phyloP scores from a whole-genome alignment of 2,888 invertebrate genomes.

The Microplitis manilae region DNA sequence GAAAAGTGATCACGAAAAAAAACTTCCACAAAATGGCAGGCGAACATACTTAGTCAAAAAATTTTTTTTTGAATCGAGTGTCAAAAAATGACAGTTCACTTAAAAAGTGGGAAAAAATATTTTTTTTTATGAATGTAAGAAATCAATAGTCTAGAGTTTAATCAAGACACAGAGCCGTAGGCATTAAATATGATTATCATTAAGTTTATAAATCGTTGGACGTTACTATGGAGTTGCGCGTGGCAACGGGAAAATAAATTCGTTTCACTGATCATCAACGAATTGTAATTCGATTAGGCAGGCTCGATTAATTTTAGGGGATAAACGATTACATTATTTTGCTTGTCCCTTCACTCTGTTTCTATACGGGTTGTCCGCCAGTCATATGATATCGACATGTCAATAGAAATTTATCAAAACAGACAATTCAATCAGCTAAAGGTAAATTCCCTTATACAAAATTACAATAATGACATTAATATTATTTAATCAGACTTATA shows the following conservation, averaged over 20 bases:
- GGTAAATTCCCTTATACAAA: not conserved
- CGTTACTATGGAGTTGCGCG: not conserved
- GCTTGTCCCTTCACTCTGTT: slow-evolving; percentile 19
- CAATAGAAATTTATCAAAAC: slow-evolving; percentile 20
- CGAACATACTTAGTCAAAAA: no score
- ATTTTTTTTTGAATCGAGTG: no score
- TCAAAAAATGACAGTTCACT: no score
- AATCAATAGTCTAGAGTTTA: not conserved
- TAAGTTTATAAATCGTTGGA: not conserved
- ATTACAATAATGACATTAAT: not conserved
- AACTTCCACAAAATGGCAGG: no score
- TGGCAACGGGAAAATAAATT: slow-evolving; percentile 29
- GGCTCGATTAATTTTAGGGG: slow-evolving; percentile 42
- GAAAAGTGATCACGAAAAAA: no score
- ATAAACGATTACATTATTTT: slow-evolving; percentile 40
- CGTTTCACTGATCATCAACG: slow-evolving; percentile 40
- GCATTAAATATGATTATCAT: not conserved
- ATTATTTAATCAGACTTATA: no score
- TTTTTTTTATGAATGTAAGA: no score
- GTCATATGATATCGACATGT: slow-evolving; percentile 18
- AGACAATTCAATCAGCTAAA: slow-evolving; percentile 2
- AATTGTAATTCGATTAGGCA: slow-evolving; percentile 40
- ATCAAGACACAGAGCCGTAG: not conserved
- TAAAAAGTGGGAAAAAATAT: no score
- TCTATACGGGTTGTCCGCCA: slow-evolving; percentile 9